phyloP scores from a whole-genome alignment of 2,113 vertebrate species.

The Cephalopholis sonnerati region DNA sequence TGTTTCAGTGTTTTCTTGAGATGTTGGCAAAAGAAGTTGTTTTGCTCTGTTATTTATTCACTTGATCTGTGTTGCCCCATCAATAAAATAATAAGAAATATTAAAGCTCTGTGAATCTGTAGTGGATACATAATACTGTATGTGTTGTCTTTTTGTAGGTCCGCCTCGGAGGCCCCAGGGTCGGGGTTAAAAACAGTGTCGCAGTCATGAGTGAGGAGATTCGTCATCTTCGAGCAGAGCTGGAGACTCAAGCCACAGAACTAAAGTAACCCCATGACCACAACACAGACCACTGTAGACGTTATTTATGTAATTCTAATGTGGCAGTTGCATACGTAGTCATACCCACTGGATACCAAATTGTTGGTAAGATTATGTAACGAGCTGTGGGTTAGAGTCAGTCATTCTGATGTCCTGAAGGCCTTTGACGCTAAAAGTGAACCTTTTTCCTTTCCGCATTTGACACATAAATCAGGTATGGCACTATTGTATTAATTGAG shows the following conservation, averaged over 20 bases:
- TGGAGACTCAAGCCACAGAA: constrained; percentile 89
- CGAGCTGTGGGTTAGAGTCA: not conserved
- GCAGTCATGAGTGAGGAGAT: constrained; percentile 89
- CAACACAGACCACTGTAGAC: not conserved
- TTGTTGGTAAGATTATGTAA: not conserved
- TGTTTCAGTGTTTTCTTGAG: not conserved
- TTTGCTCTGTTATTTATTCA: not conserved
- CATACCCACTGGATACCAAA: not conserved
- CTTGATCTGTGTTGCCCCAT: not conserved
- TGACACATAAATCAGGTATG: too few relatives aligned
- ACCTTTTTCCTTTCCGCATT: too few relatives aligned
- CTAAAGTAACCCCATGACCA: constrained; percentile 85
- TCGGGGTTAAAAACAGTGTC: constrained; percentile 79
- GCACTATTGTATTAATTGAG: too few relatives aligned
- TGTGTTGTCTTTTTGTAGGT: constrained; percentile 81
- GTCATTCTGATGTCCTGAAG: not conserved
- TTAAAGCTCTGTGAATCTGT: not conserved
- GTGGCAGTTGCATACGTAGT: not conserved
- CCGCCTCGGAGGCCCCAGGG: constrained; percentile 78
- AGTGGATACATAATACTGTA: not conserved
- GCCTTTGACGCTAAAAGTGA: not conserved
- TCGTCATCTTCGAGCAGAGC: constrained; percentile 88
- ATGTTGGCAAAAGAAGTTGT: not conserved
- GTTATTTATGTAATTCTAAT: not conserved
- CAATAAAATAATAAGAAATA: not conserved